These are phyloP conservation scores for Lasioglossum malachurum DNA, from an alignment of 2,888 invertebrate species.

Conservation along the genomic window DNA sequence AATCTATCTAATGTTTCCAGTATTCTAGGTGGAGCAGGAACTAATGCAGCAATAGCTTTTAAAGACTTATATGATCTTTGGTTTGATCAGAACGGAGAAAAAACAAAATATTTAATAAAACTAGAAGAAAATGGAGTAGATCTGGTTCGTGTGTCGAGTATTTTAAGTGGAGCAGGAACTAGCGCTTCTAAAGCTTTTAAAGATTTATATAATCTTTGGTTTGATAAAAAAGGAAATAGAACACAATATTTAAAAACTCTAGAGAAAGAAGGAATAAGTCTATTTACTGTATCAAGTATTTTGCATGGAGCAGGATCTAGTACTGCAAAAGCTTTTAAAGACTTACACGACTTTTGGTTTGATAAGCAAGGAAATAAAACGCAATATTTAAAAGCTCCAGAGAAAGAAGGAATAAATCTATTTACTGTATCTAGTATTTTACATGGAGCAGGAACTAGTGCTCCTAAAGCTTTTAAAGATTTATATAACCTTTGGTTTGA, in stretches of 20 bases:
- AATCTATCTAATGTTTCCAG: slow-evolving; percentile 65
- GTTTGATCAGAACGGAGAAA: slow-evolving; percentile 64
- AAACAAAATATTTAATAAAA: slow-evolving; percentile 27
- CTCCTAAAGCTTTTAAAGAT: slow-evolving; percentile 65
- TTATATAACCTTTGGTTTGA: slow-evolving; percentile 74
- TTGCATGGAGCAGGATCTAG: too few species aligned
- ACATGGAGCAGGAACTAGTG: slow-evolving; percentile 36
- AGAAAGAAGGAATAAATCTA: too few species aligned
- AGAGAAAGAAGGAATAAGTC: slow-evolving; percentile 35
- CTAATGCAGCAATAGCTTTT: slow-evolving; percentile 72
- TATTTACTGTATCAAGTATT: neutral
- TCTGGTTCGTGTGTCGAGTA: slow-evolving; percentile 67
- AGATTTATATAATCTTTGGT: slow-evolving; percentile 72
- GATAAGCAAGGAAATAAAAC: too few species aligned
- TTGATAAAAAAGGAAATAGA: slow-evolving; percentile 47
- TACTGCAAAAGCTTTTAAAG: too few species aligned
- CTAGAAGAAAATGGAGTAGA: slow-evolving; percentile 21
- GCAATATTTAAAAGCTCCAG: too few species aligned
- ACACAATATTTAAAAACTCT: slow-evolving; percentile 11
- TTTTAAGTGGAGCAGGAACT: slow-evolving; percentile 40
- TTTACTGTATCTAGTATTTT: slow-evolving; percentile 53
- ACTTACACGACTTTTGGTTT: too few species aligned
- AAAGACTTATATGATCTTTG: slow-evolving; percentile 72
- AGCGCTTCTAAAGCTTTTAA: slow-evolving; percentile 62
- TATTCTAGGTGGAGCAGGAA: slow-evolving; percentile 65